Conservation (phyloP, 2,797 vertebrate species). For the Microctenopoma lineatum region DNA sequence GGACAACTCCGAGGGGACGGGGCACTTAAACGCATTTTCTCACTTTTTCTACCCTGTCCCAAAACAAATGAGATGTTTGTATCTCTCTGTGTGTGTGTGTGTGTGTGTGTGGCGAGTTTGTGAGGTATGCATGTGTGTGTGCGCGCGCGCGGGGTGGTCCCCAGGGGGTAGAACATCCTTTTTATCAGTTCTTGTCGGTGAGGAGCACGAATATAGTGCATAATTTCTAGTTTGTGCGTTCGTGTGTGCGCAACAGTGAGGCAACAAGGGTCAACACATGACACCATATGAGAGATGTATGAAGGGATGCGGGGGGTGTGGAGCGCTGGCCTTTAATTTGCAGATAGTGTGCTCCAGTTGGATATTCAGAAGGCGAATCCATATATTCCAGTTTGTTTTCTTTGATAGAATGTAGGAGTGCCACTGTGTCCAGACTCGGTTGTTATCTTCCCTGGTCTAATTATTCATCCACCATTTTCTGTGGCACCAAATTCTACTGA, state of each 20-base stretch:
- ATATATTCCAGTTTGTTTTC: constrained; percentile 51
- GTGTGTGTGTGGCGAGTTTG: background rate
- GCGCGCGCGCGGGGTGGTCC: background rate
- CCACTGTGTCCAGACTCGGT: constrained; percentile 70
- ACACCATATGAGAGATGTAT: constrained; percentile 59
- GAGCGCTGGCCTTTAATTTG: constrained; percentile 69
- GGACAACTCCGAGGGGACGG: constrained; percentile 60
- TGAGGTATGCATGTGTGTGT: background rate
- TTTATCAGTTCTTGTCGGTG: constrained; percentile 23
- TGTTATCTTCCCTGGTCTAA: constrained; percentile 83
- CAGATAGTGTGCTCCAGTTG: constrained; percentile 66
- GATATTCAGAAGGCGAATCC: constrained; percentile 53
- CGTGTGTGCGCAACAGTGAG: constrained; percentile 20
- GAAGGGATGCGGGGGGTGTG: constrained; percentile 67
- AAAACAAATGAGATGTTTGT: constrained; percentile 25
- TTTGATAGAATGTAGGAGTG: constrained; percentile 41
- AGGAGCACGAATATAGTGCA: constrained; percentile 23
- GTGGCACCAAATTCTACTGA: constrained; percentile 84
- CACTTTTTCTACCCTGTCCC: constrained; percentile 58
- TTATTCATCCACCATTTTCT: constrained; percentile 89
- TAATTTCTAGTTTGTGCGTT: constrained; percentile 17
- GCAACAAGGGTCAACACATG: constrained; percentile 70
- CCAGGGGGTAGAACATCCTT: constrained; percentile 18
- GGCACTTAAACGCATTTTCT: constrained; percentile 60
- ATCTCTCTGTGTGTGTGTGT: background rate